Evolutionary conservation across 2,113 vertebrate species (phyloP), one percentile per base, ranked within the genome.

Genomic region (Labeo rohita): DNA sequence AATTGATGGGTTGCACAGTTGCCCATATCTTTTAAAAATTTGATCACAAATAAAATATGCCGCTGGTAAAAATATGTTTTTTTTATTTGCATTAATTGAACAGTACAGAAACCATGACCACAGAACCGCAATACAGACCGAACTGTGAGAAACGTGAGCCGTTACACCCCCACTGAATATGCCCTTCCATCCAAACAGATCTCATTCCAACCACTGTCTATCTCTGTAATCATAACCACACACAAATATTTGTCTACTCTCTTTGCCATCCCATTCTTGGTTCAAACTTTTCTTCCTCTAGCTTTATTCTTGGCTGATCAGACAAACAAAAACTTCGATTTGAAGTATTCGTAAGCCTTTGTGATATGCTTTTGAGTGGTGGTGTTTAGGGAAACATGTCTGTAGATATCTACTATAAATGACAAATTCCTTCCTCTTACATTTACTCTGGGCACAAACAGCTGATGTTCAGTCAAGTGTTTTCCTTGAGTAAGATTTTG

Each of bases 201-300:
- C 28, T 82, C 80, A 82, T 82, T 68, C 65, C 61, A 81, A 43
- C 45, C 61, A 6, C 39, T 3, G 45, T 36, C 47, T 21, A 16
- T 66, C 8, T 52, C 23, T 82, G 63, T 52, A 11, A 66, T 65
- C 45, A 66, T 52, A 77, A 77, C 28, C 75, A 54, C 49, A 54
- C 47, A 77, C n/a, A 66, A 23, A 21, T 59, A 78, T 39, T n/a
- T 56, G 34, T 59, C 76, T 23, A 36, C n/a, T 36, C 15, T 77
- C 47, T 18, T 49, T 23, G 45, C 72, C 36, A 9, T 52, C 49
- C 49, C 13, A 7, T 50, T 15, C 7, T 23, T 15, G 23, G 6
- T 76, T 28, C 52, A 23, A 76, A 18, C 7, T 34, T 52, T 49
- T 76, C 23, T 76, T 52, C 47, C 34, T 18, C 36, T 18, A 70